These are phyloP conservation scores for Rallus crepitans DNA, from an alignment of 2,797 vertebrate species.

Conservation along the genomic window DNA sequence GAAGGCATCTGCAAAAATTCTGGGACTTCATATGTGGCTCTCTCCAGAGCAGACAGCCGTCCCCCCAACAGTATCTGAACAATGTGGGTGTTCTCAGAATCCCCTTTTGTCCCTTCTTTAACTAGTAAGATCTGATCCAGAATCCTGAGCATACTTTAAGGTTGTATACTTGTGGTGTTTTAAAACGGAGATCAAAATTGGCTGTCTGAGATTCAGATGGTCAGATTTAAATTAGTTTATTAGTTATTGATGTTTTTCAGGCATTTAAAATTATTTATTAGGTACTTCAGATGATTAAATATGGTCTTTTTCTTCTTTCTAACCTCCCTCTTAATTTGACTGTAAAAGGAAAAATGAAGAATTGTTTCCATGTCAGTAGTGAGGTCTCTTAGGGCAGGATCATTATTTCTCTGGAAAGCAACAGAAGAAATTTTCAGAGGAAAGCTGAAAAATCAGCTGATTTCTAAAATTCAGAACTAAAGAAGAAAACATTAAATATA, in stretches of 20 bases:
- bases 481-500: neutral
- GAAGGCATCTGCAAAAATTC: neutral
- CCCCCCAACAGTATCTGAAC: neutral
- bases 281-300: neutral
- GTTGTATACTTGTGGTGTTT: neutral
- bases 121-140: neutral
- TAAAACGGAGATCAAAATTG: neutral
- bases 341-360: neutral
- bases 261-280: neutral
- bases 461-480: neutral
- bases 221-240: slow-evolving; percentile 25
- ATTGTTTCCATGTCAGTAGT: neutral
- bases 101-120: neutral
- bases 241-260: neutral
- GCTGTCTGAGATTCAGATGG: neutral
- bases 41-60: neutral
- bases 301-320: neutral
- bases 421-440: neutral
- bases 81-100: neutral
- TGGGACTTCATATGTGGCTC: neutral
- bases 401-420: neutral
- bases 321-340: neutral
- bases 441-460: neutral
- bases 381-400: neutral
- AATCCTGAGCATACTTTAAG: neutral